These are phyloP conservation scores for Blera fallax DNA, from an alignment of 2,888 invertebrate species.

Conservation along the genomic window DNA sequence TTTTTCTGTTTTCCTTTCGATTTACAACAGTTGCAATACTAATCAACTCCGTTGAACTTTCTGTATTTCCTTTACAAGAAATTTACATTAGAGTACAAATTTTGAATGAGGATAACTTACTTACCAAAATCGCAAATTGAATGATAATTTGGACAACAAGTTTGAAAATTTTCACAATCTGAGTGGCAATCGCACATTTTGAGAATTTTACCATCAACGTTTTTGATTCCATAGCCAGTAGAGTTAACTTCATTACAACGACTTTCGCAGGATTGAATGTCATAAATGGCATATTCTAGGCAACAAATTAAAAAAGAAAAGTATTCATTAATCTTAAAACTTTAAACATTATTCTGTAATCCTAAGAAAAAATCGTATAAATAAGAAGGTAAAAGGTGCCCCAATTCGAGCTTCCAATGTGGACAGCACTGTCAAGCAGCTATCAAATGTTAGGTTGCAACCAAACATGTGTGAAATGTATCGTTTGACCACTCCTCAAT, in stretches of 20 bases:
- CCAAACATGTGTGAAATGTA: no score
- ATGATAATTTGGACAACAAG: conserved; percentile 87
- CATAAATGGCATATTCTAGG: conserved; percentile 75
- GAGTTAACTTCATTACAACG: conserved; percentile 81
- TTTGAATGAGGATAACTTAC: neutral
- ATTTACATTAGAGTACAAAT: no score
- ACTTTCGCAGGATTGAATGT: conserved; percentile 83
- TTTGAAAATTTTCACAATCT: conserved; percentile 83
- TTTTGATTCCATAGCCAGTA: conserved; percentile 50
- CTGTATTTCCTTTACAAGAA: neutral
- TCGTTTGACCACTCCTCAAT: no score
- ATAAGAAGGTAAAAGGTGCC: no score
- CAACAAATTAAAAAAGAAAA: no score
- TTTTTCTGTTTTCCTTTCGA: no score
- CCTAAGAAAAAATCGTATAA: no score
- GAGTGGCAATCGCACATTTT: conserved; percentile 84
- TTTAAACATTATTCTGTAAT: no score
- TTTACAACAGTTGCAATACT: neutral
- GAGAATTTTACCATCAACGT: conserved; percentile 69
- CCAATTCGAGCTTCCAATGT: no score
- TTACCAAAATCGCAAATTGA: conserved; percentile 83
- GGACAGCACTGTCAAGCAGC: no score
- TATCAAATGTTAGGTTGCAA: no score
- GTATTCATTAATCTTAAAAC: no score
- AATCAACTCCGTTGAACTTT: neutral